phyloP scores from a whole-genome alignment of 2,797 vertebrate species.

The Coregonus suidteri region DNA sequence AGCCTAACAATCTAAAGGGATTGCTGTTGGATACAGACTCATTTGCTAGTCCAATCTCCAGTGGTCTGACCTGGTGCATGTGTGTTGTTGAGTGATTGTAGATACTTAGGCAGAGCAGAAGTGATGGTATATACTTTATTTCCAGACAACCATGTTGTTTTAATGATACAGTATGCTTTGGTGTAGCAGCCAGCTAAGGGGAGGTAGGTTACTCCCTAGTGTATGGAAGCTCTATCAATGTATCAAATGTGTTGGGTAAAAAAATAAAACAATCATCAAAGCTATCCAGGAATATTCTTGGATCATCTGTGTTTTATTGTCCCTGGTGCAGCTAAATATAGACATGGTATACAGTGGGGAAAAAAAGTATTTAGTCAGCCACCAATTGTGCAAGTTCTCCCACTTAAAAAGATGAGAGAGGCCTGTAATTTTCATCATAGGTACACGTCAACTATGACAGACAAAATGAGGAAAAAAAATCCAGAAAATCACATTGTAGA shows the following conservation, averaged over 20 bases:
- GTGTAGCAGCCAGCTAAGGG: background rate
- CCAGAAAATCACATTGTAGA: too few relatives aligned
- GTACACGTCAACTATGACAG: too few relatives aligned
- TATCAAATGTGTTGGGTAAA: background rate
- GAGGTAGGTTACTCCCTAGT: background rate
- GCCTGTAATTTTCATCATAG: too few relatives aligned
- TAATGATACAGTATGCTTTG: background rate
- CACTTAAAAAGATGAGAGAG: too few relatives aligned
- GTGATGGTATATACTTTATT: background rate
- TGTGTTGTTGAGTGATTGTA: slow-evolving; percentile 9
- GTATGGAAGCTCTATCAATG: background rate
- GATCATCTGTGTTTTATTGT: background rate
- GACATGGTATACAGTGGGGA: background rate
- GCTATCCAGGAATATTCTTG: background rate
- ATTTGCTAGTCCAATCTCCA: background rate
- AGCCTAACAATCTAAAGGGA: background rate
- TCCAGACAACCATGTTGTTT: background rate
- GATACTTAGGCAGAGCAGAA: background rate
- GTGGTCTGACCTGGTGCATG: background rate
- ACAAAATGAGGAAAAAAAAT: too few relatives aligned
- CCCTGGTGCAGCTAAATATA: too few relatives aligned
- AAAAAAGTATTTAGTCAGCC: too few relatives aligned
- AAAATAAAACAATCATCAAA: background rate
- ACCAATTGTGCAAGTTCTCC: too few relatives aligned
- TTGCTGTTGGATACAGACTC: background rate